Conservation (phyloP, 2,113 vertebrate genomes). For the Stomatorhinus ivindoensis region DNA sequence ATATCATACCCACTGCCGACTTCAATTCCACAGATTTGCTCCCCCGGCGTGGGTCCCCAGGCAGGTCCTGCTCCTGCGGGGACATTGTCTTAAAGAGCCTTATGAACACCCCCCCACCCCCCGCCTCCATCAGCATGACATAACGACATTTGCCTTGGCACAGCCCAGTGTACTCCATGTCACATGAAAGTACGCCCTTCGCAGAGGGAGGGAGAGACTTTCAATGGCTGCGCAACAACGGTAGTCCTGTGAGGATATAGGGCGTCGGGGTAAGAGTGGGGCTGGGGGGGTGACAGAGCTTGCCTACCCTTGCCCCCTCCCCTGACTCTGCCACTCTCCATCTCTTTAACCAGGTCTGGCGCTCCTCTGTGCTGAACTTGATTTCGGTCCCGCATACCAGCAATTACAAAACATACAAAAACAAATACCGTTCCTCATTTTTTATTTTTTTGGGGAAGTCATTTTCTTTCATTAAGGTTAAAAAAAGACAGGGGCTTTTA, state of each 20-base stretch:
- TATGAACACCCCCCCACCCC: background rate
- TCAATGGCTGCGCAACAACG: slow-evolving; percentile 35
- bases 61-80: background rate
- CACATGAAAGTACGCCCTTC: background rate
- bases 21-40: background rate
- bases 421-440: slow-evolving; percentile 38
- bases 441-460: slow-evolving; percentile 26
- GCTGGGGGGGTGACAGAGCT: background rate
- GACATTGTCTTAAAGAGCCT: background rate
- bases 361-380: slow-evolving; percentile 39
- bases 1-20: background rate
- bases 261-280: background rate
- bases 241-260: slow-evolving; percentile 7
- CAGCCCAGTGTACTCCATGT: slow-evolving; percentile 29
- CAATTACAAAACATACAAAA: slow-evolving; percentile 51
- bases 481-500: slow-evolving; percentile 43
- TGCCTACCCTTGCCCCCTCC: slow-evolving; percentile 13
- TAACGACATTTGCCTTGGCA: slow-evolving; percentile 50
- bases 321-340: slow-evolving; percentile 34
- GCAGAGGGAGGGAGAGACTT: slow-evolving; percentile 31
- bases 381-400: slow-evolving; percentile 38
- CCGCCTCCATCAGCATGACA: slow-evolving; percentile 33
- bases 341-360: slow-evolving; percentile 45
- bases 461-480: slow-evolving; percentile 44
- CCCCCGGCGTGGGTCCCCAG: background rate